Conservation (phyloP, 1,140 invertebrate genomes). For the fruit fly (Drosophila melanogaster) region DNA sequence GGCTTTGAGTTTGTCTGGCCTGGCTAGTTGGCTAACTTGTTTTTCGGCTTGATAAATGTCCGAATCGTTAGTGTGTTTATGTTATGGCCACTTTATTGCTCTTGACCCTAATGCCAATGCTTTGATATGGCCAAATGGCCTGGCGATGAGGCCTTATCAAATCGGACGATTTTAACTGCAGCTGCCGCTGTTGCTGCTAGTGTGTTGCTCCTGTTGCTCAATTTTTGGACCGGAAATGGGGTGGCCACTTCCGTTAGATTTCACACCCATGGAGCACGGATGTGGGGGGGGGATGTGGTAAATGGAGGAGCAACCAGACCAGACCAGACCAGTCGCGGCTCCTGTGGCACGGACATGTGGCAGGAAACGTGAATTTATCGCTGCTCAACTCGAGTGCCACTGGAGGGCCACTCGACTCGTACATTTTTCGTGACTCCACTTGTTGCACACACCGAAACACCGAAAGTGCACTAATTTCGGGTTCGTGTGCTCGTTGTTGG, state of each 20-base stretch:
- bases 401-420: constrained; percentile 43
- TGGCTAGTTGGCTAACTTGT: constrained; percentile 52
- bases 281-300: background rate
- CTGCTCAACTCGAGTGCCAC: constrained; percentile 61
- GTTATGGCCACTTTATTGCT: constrained; percentile 55
- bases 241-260: constrained; percentile 73
- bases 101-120: constrained; percentile 70
- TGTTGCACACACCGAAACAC: constrained; percentile 25
- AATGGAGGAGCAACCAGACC: background rate
- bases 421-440: constrained; percentile 47
- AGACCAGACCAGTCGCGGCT: constrained; percentile 28
- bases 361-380: constrained; percentile 81
- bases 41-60: constrained; percentile 70
- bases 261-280: constrained; percentile 51
- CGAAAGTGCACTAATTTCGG: constrained; percentile 26
- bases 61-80: constrained; percentile 35
- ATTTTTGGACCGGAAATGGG: constrained; percentile 61
- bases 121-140: constrained; percentile 34
- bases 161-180: constrained; percentile 34
- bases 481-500: constrained; percentile 25
- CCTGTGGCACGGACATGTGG: constrained; percentile 63
- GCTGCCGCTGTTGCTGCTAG: constrained; percentile 3
- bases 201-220: constrained; percentile 26
- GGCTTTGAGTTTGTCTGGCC: constrained; percentile 74
- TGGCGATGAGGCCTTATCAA: constrained; percentile 28